Conservation (phyloP, 2,113 vertebrate genomes). For the Telmatochromis sp. region DNA sequence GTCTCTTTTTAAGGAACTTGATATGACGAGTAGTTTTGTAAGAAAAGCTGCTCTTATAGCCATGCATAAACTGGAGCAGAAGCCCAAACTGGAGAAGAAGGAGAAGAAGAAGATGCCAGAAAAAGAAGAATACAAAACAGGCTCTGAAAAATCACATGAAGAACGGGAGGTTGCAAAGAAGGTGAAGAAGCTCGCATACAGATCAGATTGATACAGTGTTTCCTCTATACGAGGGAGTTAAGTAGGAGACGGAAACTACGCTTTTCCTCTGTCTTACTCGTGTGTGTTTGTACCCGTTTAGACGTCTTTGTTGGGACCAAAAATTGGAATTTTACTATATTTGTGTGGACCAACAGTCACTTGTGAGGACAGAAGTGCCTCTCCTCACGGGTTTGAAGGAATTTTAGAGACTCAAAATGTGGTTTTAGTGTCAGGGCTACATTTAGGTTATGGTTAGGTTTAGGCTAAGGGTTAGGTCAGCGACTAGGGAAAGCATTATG, state of each 20-base stretch:
- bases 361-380: neutral
- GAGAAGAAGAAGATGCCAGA: conserved; percentile 19
- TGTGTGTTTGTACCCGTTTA: neutral
- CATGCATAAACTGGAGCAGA: conserved; percentile 44
- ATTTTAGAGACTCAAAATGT: neutral
- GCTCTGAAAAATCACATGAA: neutral
- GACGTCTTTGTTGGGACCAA: neutral
- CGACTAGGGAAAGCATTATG: neutral
- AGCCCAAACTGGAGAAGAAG: conserved; percentile 8
- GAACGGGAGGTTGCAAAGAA: neutral
- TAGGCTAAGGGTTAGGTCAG: neutral
- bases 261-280: neutral
- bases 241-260: neutral
- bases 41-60: conserved; percentile 58
- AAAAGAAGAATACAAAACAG: conserved; percentile 11
- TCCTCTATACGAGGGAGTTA: neutral
- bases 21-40: conserved; percentile 59
- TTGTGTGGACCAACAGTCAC: neutral
- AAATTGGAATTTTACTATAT: neutral
- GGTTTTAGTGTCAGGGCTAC: neutral
- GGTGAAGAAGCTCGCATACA: neutral
- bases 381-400: neutral
- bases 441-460: neutral
- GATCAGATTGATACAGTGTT: neutral
- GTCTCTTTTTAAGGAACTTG: conserved; percentile 24